These are phyloP conservation scores for Tachysurus vachellii DNA, from an alignment of 2,113 vertebrate genomes.

Conservation along the genomic window DNA sequence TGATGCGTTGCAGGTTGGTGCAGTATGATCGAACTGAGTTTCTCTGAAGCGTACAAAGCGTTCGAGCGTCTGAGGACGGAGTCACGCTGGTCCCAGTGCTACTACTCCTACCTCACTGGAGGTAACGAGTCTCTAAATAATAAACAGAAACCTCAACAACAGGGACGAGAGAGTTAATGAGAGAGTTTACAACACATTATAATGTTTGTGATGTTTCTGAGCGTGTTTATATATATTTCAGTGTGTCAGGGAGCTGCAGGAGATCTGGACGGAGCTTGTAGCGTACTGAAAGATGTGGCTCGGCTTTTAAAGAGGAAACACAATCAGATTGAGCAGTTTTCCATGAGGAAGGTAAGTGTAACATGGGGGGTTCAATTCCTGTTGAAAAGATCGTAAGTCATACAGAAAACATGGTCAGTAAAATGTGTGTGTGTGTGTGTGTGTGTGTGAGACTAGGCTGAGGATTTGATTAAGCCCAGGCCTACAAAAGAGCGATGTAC, in stretches of 20 bases:
- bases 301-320: slow-evolving; percentile 97
- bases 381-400: too few species aligned
- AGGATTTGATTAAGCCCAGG: slow-evolving; percentile 84
- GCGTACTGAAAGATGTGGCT: slow-evolving; percentile 92
- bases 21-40: slow-evolving; percentile 99
- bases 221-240: slow-evolving; percentile 56
- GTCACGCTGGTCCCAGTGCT: slow-evolving; percentile 98
- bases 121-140: slow-evolving; percentile 67
- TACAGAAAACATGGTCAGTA: too few species aligned
- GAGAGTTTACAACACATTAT: background rate
- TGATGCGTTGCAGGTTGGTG: slow-evolving; percentile 86
- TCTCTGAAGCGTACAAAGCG: slow-evolving; percentile 86
- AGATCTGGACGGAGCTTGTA: slow-evolving; percentile 82
- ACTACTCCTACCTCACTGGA: slow-evolving; percentile 95
- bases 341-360: slow-evolving; percentile 86
- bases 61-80: slow-evolving; percentile 95
- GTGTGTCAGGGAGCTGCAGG: slow-evolving; percentile 94
- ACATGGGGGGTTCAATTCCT: too few species aligned
- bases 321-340: slow-evolving; percentile 98
- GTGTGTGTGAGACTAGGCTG: slow-evolving; percentile 79
- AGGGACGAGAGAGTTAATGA: too few species aligned
- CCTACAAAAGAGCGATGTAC: slow-evolving; percentile 87
- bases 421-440: slow-evolving; percentile 24
- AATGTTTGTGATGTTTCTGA: background rate
- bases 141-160: background rate